phyloP scores from a whole-genome alignment of 2,888 invertebrate species.

The Macaria liturata region DNA sequence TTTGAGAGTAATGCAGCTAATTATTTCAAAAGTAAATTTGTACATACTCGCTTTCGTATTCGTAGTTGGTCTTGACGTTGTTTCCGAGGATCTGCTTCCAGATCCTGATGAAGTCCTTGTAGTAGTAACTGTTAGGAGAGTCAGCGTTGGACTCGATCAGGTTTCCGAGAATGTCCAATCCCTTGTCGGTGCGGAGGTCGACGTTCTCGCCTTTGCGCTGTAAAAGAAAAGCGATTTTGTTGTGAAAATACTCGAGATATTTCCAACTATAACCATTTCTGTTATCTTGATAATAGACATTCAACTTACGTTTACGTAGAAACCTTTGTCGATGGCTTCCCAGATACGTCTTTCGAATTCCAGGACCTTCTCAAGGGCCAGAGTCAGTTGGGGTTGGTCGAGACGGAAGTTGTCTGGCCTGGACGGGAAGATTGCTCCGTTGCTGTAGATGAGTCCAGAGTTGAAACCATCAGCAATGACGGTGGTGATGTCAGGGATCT shows the following conservation, averaged over 20 bases:
- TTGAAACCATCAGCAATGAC: slow-evolving; percentile 84
- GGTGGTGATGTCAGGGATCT: slow-evolving; percentile 83
- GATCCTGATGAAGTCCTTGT: slow-evolving; percentile 81
- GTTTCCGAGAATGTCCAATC: slow-evolving; percentile 85
- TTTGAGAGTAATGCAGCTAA: background rate
- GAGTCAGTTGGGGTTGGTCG: slow-evolving; percentile 66
- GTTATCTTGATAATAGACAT: slow-evolving; percentile 2
- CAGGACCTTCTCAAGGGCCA: slow-evolving; percentile 68
- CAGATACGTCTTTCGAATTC: slow-evolving; percentile 82
- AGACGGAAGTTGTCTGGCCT: slow-evolving; percentile 83
- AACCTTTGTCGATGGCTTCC: slow-evolving; percentile 84
- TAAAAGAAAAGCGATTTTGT: slow-evolving; percentile 15
- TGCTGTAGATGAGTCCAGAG: slow-evolving; percentile 85
- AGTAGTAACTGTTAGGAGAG: slow-evolving; percentile 83
- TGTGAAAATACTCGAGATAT: slow-evolving; percentile 12
- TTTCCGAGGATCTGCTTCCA: slow-evolving; percentile 85
- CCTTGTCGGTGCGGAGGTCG: slow-evolving; percentile 83
- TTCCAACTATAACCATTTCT: background rate
- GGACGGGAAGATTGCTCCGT: slow-evolving; percentile 85
- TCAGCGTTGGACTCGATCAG: slow-evolving; percentile 86
- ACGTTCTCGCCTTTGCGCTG: slow-evolving; percentile 78
- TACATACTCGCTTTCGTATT: slow-evolving; percentile 51
- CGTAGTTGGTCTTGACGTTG: slow-evolving; percentile 40
- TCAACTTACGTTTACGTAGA: slow-evolving; percentile 64
- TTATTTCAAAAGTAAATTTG: background rate